Evolutionary conservation across 2,888 invertebrate species (phyloP).

Genomic region (Gymnoscelis rufifasciata): DNA sequence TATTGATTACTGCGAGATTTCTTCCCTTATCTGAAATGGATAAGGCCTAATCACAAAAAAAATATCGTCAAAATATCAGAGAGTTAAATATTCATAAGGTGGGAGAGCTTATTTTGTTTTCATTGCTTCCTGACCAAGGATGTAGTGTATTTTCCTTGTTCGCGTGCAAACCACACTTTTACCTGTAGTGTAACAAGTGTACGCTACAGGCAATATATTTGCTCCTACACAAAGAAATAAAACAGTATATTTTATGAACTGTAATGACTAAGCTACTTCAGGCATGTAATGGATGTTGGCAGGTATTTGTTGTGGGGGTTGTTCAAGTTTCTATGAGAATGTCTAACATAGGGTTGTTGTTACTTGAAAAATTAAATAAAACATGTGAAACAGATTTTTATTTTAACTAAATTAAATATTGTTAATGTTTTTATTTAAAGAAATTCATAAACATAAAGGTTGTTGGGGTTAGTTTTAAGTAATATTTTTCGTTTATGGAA

Average conservation of each 20-base stretch:
- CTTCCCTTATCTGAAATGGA: no score
- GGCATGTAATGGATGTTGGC: not conserved
- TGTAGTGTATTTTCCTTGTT: conserved; percentile 25
- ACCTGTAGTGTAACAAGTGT: conserved; percentile 34
- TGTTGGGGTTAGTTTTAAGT: not conserved
- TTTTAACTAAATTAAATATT: no score
- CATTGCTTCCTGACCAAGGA: conserved; percentile 22
- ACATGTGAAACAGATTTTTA: no score
- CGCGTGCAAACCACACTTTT: conserved; percentile 8
- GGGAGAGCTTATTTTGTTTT: not conserved
- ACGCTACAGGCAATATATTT: conserved; percentile 31
- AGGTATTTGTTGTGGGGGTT: not conserved
- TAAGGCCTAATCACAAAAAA: not conserved
- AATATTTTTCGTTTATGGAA: no score
- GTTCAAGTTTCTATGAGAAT: not conserved
- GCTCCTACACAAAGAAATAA: conserved; percentile 24
- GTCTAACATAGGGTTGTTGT: no score
- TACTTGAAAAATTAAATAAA: no score
- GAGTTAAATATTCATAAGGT: not conserved
- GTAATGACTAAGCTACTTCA: conserved; percentile 20
- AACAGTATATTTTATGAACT: conserved; percentile 31
- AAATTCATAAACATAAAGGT: no score
- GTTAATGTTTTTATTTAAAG: no score
- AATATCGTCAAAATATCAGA: not conserved
- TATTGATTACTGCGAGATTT: no score